A percentile compares a stretch with the other conserved stretches of the same genome.
Evolutionary conservation across 2,797 vertebrate genomes (phyloP).

Genomic region (Cottoperca gobio): DNA sequence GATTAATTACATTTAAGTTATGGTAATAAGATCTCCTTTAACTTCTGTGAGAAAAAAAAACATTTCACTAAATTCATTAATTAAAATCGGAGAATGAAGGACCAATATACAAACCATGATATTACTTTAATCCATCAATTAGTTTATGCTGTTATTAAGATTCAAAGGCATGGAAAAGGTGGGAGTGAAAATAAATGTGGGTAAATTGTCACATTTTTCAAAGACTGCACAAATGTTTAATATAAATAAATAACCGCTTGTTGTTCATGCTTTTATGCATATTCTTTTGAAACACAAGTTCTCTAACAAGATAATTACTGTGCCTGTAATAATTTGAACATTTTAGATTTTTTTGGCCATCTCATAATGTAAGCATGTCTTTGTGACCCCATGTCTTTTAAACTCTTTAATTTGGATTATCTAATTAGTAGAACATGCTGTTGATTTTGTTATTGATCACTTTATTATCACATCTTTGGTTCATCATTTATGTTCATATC

Average conservation of each 20-base stretch:
- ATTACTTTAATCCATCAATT: background rate
- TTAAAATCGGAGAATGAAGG: background rate
- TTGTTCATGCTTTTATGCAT: too few species aligned
- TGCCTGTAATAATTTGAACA: background rate
- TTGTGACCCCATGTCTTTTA: background rate
- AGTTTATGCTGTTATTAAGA: background rate
- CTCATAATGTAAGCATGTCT: background rate
- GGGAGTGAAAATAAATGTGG: background rate
- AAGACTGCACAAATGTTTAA: background rate
- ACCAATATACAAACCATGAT: background rate
- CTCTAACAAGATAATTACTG: background rate
- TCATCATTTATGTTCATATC: background rate
- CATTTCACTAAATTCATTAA: background rate
- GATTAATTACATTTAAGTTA: background rate
- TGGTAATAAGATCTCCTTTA: background rate
- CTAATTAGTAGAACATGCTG: background rate
- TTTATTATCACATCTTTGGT: background rate
- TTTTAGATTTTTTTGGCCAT: too few species aligned
- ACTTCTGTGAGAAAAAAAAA: too few species aligned
- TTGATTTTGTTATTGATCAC: background rate
- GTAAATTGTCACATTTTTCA: background rate
- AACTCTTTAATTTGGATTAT: background rate
- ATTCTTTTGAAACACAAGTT: background rate
- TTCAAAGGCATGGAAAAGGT: background rate
- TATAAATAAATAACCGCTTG: too few species aligned